Evolutionary conservation across 2,113 vertebrate species (phyloP).

Genomic region (Vicugna pacos): DNA sequence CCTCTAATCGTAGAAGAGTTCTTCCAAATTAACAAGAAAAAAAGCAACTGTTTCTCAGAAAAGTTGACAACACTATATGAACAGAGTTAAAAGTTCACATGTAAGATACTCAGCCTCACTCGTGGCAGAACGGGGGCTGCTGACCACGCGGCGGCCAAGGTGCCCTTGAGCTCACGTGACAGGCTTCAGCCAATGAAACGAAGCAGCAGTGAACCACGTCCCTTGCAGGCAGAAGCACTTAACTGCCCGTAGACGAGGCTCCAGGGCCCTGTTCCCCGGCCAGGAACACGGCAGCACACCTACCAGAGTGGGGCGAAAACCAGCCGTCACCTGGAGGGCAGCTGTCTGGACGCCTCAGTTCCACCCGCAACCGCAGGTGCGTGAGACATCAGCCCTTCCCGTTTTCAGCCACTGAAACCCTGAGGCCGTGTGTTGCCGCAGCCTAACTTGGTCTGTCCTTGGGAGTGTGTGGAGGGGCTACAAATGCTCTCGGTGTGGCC

Average conservation of each 20-base stretch:
- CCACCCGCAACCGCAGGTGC: fast-evolving
- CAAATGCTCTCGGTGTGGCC: neutral
- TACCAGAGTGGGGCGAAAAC: fast-evolving
- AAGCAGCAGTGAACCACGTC: fast-evolving
- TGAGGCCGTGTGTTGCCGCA: neutral
- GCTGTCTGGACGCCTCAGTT: neutral
- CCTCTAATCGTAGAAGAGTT: neutral
- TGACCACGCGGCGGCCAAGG: too few relatives aligned
- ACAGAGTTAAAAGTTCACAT: neutral
- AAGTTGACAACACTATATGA: neutral
- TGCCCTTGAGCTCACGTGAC: neutral
- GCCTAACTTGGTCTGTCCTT: neutral
- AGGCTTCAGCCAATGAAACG: neutral
- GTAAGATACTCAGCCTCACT: neutral
- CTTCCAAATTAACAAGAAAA: neutral
- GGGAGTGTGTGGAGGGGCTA: neutral
- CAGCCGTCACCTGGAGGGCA: neutral
- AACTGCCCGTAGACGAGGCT: neutral
- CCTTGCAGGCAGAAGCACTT: neutral
- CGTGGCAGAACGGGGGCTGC: too few relatives aligned
- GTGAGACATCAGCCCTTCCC: neutral
- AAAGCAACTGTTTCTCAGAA: neutral
- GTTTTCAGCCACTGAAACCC: neutral
- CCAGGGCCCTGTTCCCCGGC: neutral
- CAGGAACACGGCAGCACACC: fast-evolving